Evolutionary conservation across 1,140 invertebrate genomes (phyloP), one percentile per base, ranked within the genome.

Genomic region (Eubasilissa regina): DNA sequence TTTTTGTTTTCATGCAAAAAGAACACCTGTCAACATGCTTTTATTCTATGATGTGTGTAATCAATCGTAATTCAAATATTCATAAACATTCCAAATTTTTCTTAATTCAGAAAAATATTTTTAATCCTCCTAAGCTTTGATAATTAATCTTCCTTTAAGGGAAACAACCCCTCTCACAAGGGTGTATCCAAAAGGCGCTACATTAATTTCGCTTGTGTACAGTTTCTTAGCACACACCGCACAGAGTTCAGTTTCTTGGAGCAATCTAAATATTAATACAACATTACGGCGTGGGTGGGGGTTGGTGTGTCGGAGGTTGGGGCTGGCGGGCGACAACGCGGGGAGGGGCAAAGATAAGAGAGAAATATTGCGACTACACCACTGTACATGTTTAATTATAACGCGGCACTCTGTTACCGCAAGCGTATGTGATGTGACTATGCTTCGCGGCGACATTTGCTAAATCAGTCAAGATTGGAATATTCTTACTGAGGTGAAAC

Each of bases 361-460:
- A 70, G 66, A 70, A 51, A 70, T 70, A 70, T 70, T 70, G 66
- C 66, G 66, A 70, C 48, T 70, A 70, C 66, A 48, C 66, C 66
- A 70, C 66, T 70, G 66, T 70, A 70, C 66, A 70, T 70, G 66
- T 70, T 70, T 70, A 70, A 70, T 70, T 70, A 70, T 70, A 70
- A 70, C 66, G 66, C 47, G 48, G 45, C 47, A 70, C 66, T 70
- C 51, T 70, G 45, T 70, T 70, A 19, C 66, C 66, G 45, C 66
- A 51, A 70, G 66, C 51, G 66, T 70, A 21, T 70, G 13, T 3
- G 35, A 17, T 45, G 66, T 70, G 19, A 51, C 66, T 11, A 4
- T 56, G 10, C 8, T n/a, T 13, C n/a, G 6, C 1, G 25, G 25
- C 25, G 25, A 35, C 25, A 3, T 6, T 35, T 6, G 25, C 25